These are phyloP conservation scores for Festucalex cinctus DNA, from an alignment of 2,113 vertebrate genomes.

Conservation along the genomic window DNA sequence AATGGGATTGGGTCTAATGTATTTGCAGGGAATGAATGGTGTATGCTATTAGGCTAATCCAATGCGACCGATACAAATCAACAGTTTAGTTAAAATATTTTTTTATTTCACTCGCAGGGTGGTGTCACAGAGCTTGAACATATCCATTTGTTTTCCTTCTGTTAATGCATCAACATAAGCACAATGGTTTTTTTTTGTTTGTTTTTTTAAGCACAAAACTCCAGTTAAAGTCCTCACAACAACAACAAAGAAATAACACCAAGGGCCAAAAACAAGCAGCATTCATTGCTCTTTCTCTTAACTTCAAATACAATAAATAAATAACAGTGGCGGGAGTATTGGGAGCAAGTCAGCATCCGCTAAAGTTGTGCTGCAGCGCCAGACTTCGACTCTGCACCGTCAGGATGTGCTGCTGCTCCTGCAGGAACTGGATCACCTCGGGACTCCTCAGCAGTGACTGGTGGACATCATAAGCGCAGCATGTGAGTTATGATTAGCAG, in stretches of 20 bases:
- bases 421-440: slow-evolving; percentile 95
- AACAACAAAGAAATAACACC: neutral
- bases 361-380: slow-evolving; percentile 79
- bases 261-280: neutral
- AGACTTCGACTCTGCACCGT: slow-evolving; percentile 82
- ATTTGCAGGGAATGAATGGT: neutral
- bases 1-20: neutral
- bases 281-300: too few species aligned
- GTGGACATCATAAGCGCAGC: slow-evolving; percentile 10
- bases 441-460: slow-evolving; percentile 96
- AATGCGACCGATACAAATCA: neutral
- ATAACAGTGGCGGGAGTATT: neutral
- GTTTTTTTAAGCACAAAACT: too few species aligned
- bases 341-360: slow-evolving; percentile 56
- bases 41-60: neutral
- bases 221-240: neutral
- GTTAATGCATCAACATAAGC: too few species aligned
- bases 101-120: neutral
- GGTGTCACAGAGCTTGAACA: neutral
- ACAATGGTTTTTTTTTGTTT: too few species aligned
- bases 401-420: slow-evolving; percentile 90
- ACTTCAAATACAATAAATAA: neutral
- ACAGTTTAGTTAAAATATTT: neutral
- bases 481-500: neutral
- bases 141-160: neutral